Base-by-base conservation (phyloP, 1,140 invertebrate genomes). In the Oscheius sp. region DNA sequence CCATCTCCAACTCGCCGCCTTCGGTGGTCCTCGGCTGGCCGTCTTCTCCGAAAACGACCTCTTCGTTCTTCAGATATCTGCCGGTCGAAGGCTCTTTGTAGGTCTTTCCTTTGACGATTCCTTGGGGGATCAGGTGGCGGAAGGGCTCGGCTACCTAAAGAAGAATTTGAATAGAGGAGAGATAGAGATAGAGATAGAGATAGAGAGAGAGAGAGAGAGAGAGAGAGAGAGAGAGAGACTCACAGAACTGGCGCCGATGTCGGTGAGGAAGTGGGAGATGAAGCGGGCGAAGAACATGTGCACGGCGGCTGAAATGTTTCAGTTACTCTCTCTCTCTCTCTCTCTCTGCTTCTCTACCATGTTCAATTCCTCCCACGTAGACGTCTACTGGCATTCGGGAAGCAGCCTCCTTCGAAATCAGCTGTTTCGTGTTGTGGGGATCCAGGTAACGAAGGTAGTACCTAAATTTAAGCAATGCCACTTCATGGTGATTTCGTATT, bases 271-370 rank as follows among this genome's bases (percentile, higher is more conserved):
- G 84, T 98, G 91, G 79, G 89, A 91, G 77, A 99, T 89, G 85
- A 99, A 99, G 46, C 97, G 87, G 0, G 96, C 94, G 87, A 94
- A 99, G 82, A 96, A 98, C 68, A 99, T 88, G 89, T 99, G 97
- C 28, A 98, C 85, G 4, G 91, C 90, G 35, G 95, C 92, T 91
- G 79, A 69, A 88, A 87, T n/a, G n/a, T n/a, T n/a, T n/a, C n/a
- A n/a, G n/a, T n/a, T n/a, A n/a, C n/a, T n/a, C n/a, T n/a, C n/a
- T n/a, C n/a, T n/a, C n/a, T n/a, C n/a, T n/a, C n/a, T n/a, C n/a
- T n/a, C n/a, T n/a, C n/a, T n/a, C 38, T 42, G n/a, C 10, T 42
- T 10, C 10, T n/a, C 18, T 15, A 75, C 71, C 71, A 63, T 83
- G 81, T 65, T 83, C 81, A 31, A 83, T 68, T 26, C 81, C 81